Evolutionary conservation across 2,797 vertebrate species (phyloP).

Genomic region (Eupleurogrammus muticus): DNA sequence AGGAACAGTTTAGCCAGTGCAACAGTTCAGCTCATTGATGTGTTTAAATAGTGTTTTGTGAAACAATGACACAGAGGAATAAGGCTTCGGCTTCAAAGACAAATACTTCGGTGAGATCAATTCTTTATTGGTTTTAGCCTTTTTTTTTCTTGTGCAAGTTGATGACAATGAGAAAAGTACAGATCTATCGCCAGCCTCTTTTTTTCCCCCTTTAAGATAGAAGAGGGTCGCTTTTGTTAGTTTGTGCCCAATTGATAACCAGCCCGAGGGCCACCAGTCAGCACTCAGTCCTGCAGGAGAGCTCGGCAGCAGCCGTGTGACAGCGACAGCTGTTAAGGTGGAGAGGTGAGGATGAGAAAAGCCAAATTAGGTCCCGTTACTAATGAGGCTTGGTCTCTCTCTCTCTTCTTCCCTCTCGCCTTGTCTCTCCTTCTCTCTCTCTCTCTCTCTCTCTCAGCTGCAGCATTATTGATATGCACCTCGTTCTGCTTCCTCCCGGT

Average conservation of each 20-base stretch:
- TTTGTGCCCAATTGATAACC: constrained; percentile 36
- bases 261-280: constrained; percentile 39
- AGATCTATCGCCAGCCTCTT: neutral
- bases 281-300: constrained; percentile 25
- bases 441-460: constrained; percentile 55
- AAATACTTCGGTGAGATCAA: neutral
- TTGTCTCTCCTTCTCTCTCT: constrained; percentile 6
- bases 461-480: constrained; percentile 76
- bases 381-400: constrained; percentile 69
- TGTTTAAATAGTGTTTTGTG: neutral
- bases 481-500: constrained; percentile 69
- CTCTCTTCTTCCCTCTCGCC: neutral
- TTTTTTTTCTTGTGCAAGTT: constrained; percentile 22
- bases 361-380: constrained; percentile 76
- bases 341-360: constrained; percentile 71
- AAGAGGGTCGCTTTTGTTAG: constrained; percentile 1
- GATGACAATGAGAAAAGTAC: constrained; percentile 15
- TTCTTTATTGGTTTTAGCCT: constrained; percentile 3
- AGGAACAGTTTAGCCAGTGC: neutral
- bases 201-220: constrained; percentile 26
- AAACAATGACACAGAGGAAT: neutral
- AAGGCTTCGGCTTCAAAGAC: neutral
- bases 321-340: constrained; percentile 76
- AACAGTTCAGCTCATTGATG: constrained; percentile 9
- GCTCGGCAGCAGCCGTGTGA: constrained; percentile 45